phyloP scores from a whole-genome alignment of 2,888 invertebrate genomes.

The Eucera pruinosa region DNA sequence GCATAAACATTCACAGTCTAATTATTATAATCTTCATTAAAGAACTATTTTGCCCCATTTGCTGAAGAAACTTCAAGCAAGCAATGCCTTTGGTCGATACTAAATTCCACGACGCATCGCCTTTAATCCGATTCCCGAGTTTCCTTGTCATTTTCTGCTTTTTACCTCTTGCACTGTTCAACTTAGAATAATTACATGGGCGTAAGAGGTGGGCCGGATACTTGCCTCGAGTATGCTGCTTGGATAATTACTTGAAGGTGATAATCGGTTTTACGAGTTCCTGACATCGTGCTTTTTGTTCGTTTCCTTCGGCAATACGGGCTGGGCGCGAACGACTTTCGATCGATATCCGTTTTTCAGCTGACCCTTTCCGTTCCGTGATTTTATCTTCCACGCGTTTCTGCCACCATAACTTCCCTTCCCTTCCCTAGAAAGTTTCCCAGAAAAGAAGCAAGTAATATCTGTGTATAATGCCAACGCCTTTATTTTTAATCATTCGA shows the following conservation, averaged over 20 bases:
- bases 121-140: conserved; percentile 42
- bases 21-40: too few relatives aligned
- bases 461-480: background rate
- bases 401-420: background rate
- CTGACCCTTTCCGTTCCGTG: background rate
- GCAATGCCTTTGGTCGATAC: conserved; percentile 3
- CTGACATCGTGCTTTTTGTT: conserved; percentile 37
- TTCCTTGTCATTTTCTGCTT: conserved; percentile 29
- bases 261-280: conserved; percentile 59
- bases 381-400: background rate
- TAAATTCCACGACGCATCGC: conserved; percentile 16
- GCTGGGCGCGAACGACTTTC: conserved; percentile 17
- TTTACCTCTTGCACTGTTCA: conserved; percentile 27
- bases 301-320: conserved; percentile 31
- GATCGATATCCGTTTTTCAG: conserved; percentile 41
- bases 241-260: conserved; percentile 54
- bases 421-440: background rate
- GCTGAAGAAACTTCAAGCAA: background rate
- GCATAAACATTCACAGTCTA: too few relatives aligned
- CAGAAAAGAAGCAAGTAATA: background rate
- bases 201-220: conserved; percentile 15
- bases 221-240: conserved; percentile 28
- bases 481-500: too few relatives aligned
- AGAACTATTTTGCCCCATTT: background rate
- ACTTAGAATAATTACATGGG: conserved; percentile 46